Evolutionary conservation across 2,888 invertebrate genomes (phyloP), one percentile per base, ranked within the genome.

Genomic region (Cyrtodaria siliqua): DNA sequence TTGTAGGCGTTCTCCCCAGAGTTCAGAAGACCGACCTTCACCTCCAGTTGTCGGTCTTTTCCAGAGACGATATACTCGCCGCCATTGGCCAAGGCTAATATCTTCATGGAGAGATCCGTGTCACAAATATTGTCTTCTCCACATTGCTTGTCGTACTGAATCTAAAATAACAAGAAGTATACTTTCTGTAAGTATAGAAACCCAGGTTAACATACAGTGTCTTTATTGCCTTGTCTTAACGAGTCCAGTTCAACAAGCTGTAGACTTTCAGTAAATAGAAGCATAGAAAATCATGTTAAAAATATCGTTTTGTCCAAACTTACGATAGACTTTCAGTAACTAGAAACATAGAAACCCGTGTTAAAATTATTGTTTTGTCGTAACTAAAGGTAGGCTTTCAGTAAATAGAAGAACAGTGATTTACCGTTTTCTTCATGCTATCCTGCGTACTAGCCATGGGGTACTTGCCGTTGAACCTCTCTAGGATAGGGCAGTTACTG

Each of bases 131-230:
- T 81, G 44, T 81, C 81, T 1, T 47, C 42, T 2, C 81, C 81
- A 55, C 81, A 81, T 29, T 81, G 72, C 49, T 81, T 81, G 56
- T 81, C 78, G 47, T 81, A 81, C 53, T 81, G 69, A 24, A 81
- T 81, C 81, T 81, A 53, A 12, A 47, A 66, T 42, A 20, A 62
- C 44, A 23, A 50, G 26, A 9, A n/a, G n/a, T n/a, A n/a, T n/a
- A n/a, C n/a, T n/a, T n/a, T n/a, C n/a, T n/a, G n/a, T n/a, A n/a
- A n/a, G n/a, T n/a, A n/a, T n/a, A n/a, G n/a, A n/a, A n/a, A n/a
- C n/a, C n/a, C n/a, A n/a, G n/a, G n/a, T n/a, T n/a, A n/a, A n/a
- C n/a, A n/a, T n/a, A n/a, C n/a, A n/a, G n/a, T n/a, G n/a, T n/a
- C n/a, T n/a, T n/a, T n/a, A n/a, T n/a, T n/a, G n/a, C n/a, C n/a